Evolutionary conservation across 2,888 invertebrate genomes (phyloP).

Genomic region (Clunio marinus): DNA sequence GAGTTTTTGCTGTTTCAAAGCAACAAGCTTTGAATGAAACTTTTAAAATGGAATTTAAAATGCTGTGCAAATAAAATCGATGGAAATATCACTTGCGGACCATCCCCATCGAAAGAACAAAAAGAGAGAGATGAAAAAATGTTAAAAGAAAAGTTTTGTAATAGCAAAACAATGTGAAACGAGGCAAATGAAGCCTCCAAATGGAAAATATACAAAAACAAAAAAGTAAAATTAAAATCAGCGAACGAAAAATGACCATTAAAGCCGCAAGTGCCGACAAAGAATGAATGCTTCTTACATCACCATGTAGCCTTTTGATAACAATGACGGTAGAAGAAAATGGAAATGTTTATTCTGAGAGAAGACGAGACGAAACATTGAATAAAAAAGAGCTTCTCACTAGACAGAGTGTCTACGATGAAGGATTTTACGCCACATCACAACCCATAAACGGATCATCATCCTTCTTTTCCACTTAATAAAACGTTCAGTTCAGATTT

Average conservation of each 20-base stretch:
- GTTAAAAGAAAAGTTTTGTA: too few species aligned
- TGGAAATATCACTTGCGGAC: too few species aligned
- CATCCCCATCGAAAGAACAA: too few species aligned
- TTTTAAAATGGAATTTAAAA: too few species aligned
- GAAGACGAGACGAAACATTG: too few species aligned
- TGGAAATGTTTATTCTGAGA: not conserved
- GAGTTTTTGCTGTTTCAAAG: too few species aligned
- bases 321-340: not conserved
- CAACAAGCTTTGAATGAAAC: too few species aligned
- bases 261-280: conserved; percentile 29
- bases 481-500: conserved; percentile 1
- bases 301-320: not conserved
- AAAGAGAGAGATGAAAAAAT: not conserved
- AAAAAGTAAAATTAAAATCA: conserved; percentile 34
- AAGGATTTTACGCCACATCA: not conserved
- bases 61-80: too few species aligned
- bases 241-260: conserved; percentile 31
- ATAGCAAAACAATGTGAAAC: not conserved
- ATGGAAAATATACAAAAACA: not conserved
- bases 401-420: not conserved
- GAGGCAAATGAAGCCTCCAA: not conserved
- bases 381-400: not conserved
- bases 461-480: conserved; percentile 17
- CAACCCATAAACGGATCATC: not conserved
- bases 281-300: not conserved